Evolutionary conservation across 1,140 invertebrate genomes (phyloP).

Genomic region (Zaprionus africanus): DNA sequence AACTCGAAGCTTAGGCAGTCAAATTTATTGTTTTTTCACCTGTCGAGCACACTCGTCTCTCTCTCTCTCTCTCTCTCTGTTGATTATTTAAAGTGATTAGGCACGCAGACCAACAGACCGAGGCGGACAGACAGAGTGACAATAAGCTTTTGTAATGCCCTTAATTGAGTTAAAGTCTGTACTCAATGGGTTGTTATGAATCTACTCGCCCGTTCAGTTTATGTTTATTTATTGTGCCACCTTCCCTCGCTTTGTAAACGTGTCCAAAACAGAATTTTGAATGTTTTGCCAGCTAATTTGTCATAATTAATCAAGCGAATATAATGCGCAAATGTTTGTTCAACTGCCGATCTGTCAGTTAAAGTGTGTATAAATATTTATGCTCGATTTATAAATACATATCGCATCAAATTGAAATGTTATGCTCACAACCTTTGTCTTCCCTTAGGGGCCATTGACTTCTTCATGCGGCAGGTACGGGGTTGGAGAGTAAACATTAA

Average conservation of each 20-base stretch:
- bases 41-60: background rate
- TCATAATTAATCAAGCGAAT: slow-evolving; percentile 44
- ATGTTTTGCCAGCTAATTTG: slow-evolving; percentile 29
- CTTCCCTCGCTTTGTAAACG: slow-evolving; percentile 21
- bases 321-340: slow-evolving; percentile 22
- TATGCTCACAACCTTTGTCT: background rate
- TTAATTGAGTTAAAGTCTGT: slow-evolving; percentile 45
- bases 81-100: slow-evolving; percentile 37
- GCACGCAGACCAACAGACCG: slow-evolving; percentile 14
- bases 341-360: background rate
- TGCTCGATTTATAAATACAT: slow-evolving; percentile 1
- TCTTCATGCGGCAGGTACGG: background rate
- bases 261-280: slow-evolving; percentile 43
- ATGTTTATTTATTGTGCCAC: slow-evolving; percentile 29
- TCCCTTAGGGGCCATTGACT: background rate
- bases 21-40: slow-evolving; percentile 20
- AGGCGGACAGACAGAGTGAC: background rate
- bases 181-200: slow-evolving; percentile 42
- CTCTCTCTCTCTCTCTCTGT: background rate
- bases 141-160: slow-evolving; percentile 40
- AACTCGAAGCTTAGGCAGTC: background rate
- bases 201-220: slow-evolving; percentile 1
- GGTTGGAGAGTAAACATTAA: slow-evolving; percentile 3
- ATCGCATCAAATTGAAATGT: slow-evolving; percentile 8
- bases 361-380: slow-evolving; percentile 10